Base-by-base conservation (phyloP, 2,113 vertebrate species). In the Nipponia nippon region DNA sequence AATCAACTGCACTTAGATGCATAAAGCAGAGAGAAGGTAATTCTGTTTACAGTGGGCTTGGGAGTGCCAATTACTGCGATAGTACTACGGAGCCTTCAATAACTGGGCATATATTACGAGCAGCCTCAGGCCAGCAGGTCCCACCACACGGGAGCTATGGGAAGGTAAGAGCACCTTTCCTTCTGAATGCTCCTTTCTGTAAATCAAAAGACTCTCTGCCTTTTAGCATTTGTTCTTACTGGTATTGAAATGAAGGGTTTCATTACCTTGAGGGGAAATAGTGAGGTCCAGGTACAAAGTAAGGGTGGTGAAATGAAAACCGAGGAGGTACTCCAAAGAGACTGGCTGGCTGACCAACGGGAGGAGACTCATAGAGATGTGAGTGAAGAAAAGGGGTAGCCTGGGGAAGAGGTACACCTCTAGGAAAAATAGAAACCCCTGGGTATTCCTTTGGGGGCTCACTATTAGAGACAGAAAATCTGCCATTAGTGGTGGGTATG, bases 261-360 rank as follows among this genome's bases (percentile, higher is more conserved):
- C 59, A 59, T 98, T 98, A 99, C 99, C 98, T 98, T 98, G 98
- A 95, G 25, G 95, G 95, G 78, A 98, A 97, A 94, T 95, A 98
- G 92, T 97, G 97, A 93, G 98, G 95, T 95, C 97, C 98, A 72
- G 98, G 96, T 63, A 98, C 86, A 87, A 98, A 98, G 72, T 97
- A 98, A 56, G 98, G 94, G 49, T 98, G 97, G 81, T 96, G 94
- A 96, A 97, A 98, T 11, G 97, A 91, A 87, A 98, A 98, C 30
- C 59, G 95, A 13, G 98, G 95, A 49, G 93, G 20, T 17, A 92
- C 94, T 94, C 97, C 96, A 84, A 98, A 98, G 38, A 98, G 73
- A 34, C 66, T 80, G 42, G 92, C 82, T 83, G 97, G 96, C 32
- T 97, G 96, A 63, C 88, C 83, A 16, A 97, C 42, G 55, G 97